A percentile compares a stretch with the other conserved stretches of the same genome.
Evolutionary conservation across 2,797 vertebrate species (phyloP).

Genomic region (Chrysocyon brachyurus): DNA sequence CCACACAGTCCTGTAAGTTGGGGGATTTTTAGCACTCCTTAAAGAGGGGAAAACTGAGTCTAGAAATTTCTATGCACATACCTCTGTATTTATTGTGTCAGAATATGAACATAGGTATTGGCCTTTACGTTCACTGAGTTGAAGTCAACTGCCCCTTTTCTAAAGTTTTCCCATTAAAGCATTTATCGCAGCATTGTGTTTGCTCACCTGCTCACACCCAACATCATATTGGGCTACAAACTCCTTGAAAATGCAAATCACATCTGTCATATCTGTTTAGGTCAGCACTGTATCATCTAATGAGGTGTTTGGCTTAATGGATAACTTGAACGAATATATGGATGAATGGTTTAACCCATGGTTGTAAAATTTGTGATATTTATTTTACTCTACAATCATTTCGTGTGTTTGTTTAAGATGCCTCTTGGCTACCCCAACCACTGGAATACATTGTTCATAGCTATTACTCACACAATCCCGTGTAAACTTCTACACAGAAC

Average conservation of each 20-base stretch:
- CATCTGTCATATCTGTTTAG: background rate
- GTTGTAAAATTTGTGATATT: background rate
- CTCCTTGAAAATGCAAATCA: background rate
- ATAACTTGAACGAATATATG: background rate
- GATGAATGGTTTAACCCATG: background rate
- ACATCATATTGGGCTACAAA: background rate
- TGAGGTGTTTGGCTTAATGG: background rate
- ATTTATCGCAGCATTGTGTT: background rate
- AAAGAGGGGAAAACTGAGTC: background rate
- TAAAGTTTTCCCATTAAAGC: background rate
- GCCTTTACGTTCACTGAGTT: background rate
- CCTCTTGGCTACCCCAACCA: background rate
- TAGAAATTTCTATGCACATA: background rate
- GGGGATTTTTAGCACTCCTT: background rate
- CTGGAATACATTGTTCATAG: background rate
- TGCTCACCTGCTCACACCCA: background rate
- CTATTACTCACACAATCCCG: background rate
- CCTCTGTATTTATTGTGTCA: background rate
- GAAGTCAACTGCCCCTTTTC: background rate
- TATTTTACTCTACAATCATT: background rate
- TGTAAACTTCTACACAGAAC: background rate
- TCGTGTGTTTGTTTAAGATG: background rate
- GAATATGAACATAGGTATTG: background rate
- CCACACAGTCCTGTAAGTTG: background rate
- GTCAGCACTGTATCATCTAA: background rate